Percentiles rank a stretch among this genome's conserved stretches.
phyloP scores from a whole-genome alignment of 2,797 vertebrate genomes.

The Epinephelus malabaricus region DNA sequence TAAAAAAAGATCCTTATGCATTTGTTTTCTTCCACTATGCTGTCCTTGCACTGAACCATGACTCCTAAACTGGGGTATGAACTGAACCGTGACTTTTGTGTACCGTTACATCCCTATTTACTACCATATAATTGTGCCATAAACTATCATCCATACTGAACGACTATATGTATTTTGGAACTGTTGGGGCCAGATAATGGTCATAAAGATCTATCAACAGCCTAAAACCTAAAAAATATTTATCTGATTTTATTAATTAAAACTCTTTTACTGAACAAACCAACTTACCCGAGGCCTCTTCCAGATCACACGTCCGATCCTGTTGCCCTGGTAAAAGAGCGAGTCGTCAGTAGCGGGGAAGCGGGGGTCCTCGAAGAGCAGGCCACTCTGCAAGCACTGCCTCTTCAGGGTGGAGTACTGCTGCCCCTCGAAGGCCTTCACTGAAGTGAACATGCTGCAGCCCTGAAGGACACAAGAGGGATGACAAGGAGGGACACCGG shows the following conservation, averaged over 20 bases:
- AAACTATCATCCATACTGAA: too few species aligned
- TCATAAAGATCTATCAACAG: not conserved
- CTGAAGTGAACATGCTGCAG: constrained; percentile 93
- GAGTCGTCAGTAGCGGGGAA: constrained; percentile 92
- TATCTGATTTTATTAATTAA: not conserved
- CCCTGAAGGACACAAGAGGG: constrained; percentile 68
- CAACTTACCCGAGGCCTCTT: constrained; percentile 93
- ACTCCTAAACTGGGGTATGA: too few species aligned
- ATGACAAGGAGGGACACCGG: not conserved
- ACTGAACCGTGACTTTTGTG: too few species aligned
- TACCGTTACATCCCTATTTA: too few species aligned
- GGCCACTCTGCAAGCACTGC: constrained; percentile 90
- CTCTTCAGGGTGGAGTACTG: constrained; percentile 93
- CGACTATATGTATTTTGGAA: not conserved
- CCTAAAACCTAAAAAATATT: not conserved
- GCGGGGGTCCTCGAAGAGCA: constrained; percentile 93
- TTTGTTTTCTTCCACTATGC: too few species aligned
- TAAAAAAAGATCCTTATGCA: too few species aligned
- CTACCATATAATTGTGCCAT: too few species aligned
- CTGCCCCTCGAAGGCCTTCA: constrained; percentile 93
- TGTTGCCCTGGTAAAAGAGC: constrained; percentile 91
- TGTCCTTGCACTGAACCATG: too few species aligned
- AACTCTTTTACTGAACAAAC: not conserved
- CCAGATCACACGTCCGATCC: constrained; percentile 93
- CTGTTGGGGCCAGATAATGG: not conserved